phyloP scores from a whole-genome alignment of 2,797 vertebrate species.

The Chanos chanos region DNA sequence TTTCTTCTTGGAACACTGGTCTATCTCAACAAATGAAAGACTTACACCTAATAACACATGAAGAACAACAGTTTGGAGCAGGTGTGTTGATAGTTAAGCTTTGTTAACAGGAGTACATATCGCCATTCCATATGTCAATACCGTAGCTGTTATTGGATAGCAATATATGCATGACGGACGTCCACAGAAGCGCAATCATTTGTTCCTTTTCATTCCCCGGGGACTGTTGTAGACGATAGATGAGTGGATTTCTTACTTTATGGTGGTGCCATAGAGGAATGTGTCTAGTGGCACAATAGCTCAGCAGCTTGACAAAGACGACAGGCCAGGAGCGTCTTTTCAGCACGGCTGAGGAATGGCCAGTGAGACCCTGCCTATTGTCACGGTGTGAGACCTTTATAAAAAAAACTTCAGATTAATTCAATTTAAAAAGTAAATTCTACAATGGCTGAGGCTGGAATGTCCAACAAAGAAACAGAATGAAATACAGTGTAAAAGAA shows the following conservation, averaged over 20 bases:
- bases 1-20: too few species aligned
- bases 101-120: too few species aligned
- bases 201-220: not conserved
- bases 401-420: constrained; percentile 24
- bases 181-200: constrained; percentile 19
- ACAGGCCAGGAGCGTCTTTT: not conserved
- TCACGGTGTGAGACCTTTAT: constrained; percentile 20
- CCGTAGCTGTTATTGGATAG: too few species aligned
- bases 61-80: too few species aligned
- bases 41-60: too few species aligned
- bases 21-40: too few species aligned
- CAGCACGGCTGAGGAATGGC: not conserved
- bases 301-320: constrained; percentile 16
- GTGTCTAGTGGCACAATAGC: not conserved
- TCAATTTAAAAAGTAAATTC: constrained; percentile 36
- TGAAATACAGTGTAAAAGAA: constrained; percentile 12
- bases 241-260: not conserved
- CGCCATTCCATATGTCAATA: too few species aligned
- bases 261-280: too few species aligned
- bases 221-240: not conserved
- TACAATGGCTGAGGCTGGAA: constrained; percentile 2
- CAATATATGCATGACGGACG: constrained; percentile 2
- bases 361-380: constrained; percentile 22
- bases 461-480: constrained; percentile 17
- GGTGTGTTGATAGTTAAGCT: too few species aligned